A percentile compares a stretch with the other conserved stretches of the same genome.
phyloP scores from a whole-genome alignment of 2,888 invertebrate species.

The Megamerina dolium region DNA sequence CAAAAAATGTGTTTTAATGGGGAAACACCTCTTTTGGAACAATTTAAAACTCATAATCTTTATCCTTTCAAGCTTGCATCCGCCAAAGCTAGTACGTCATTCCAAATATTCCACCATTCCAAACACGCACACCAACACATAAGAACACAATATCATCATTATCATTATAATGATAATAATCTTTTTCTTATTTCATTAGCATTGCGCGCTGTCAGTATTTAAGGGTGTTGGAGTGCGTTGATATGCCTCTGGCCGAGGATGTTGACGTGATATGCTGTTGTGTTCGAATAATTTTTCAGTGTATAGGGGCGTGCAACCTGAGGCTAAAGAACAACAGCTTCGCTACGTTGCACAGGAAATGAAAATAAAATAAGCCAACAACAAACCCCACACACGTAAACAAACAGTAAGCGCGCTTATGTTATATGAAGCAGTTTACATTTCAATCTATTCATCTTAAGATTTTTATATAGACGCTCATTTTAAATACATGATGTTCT shows the following conservation, averaged over 20 bases:
- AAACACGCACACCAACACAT: neutral
- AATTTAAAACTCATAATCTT: constrained; percentile 18
- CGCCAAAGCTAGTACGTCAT: neutral
- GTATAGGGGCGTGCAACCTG: constrained; percentile 18
- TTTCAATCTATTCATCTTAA: too few relatives aligned
- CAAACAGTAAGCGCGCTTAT: constrained; percentile 4
- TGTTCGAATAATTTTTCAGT: constrained; percentile 10
- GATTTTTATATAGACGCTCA: too few relatives aligned
- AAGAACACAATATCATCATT: too few relatives aligned
- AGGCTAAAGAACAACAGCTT: constrained; percentile 26
- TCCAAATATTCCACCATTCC: neutral
- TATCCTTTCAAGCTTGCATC: constrained; percentile 10
- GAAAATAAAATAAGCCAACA: constrained; percentile 19
- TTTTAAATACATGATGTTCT: too few relatives aligned
- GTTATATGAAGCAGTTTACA: too few relatives aligned
- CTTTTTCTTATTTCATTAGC: constrained; percentile 8
- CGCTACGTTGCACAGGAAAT: constrained; percentile 18
- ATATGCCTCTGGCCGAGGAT: too few relatives aligned
- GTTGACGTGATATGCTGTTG: too few relatives aligned
- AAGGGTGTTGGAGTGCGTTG: too few relatives aligned
- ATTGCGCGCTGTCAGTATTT: neutral
- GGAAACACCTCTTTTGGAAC: neutral
- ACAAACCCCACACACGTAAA: neutral
- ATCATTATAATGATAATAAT: too few relatives aligned
- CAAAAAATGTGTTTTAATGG: neutral